These are phyloP conservation scores for Calliopum simillimum DNA, from an alignment of 2,888 invertebrate genomes.

Conservation along the genomic window DNA sequence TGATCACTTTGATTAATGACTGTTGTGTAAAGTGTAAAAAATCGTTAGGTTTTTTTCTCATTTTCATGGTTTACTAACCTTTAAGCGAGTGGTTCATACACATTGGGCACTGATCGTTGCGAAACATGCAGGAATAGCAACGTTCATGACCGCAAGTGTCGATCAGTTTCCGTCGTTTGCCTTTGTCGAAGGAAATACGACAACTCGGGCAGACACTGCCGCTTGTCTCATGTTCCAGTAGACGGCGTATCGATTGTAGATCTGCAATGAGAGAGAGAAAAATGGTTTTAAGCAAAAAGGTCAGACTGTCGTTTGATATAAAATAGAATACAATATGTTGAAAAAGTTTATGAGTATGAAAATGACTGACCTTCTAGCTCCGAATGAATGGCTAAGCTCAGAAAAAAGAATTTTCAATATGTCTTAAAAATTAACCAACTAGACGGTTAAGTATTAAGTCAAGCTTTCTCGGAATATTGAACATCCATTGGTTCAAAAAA, in stretches of 20 bases:
- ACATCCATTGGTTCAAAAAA: too few relatives aligned
- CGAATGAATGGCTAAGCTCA: too few relatives aligned
- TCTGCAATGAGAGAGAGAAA: constrained; percentile 71
- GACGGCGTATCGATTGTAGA: constrained; percentile 83
- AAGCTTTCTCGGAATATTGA: too few relatives aligned
- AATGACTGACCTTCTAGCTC: too few relatives aligned
- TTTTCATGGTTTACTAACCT: constrained; percentile 53
- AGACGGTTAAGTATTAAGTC: too few relatives aligned
- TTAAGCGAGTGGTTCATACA: constrained; percentile 72
- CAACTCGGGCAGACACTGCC: constrained; percentile 84
- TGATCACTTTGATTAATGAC: constrained; percentile 10
- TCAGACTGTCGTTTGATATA: background rate
- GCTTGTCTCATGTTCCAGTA: constrained; percentile 81
- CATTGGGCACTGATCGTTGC: constrained; percentile 90
- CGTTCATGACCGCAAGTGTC: constrained; percentile 96
- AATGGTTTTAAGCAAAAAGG: background rate
- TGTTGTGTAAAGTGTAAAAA: constrained; percentile 19
- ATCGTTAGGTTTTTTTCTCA: constrained; percentile 33
- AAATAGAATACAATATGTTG: background rate
- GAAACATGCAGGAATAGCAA: constrained; percentile 95
- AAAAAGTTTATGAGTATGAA: too few relatives aligned
- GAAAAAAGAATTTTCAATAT: too few relatives aligned
- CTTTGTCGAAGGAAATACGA: constrained; percentile 95
- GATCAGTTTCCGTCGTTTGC: constrained; percentile 93
- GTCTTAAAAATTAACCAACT: too few relatives aligned